A percentile compares a stretch with the other conserved stretches of the same genome.
phyloP scores from a whole-genome alignment of 2,888 invertebrate species.

The Morpho helenor region DNA sequence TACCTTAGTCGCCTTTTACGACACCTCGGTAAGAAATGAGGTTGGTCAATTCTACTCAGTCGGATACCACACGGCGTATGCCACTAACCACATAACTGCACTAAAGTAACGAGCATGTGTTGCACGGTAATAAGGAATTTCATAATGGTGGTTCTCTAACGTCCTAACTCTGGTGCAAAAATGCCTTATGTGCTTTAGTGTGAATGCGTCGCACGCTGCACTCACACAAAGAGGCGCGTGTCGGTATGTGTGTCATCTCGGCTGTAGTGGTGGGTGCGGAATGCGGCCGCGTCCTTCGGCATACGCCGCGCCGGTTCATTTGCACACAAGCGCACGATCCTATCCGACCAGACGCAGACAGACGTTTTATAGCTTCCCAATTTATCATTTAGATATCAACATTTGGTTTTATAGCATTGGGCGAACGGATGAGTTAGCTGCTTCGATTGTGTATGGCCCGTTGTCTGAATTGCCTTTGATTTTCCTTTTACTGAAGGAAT shows the following conservation, averaged over 20 bases:
- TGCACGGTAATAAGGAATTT: conserved; percentile 58
- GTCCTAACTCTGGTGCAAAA: conserved; percentile 48
- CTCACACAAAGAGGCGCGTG: conserved; percentile 47
- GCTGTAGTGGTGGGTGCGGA: conserved; percentile 63
- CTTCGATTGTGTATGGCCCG: conserved; percentile 16
- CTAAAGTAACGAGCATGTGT: conserved; percentile 46
- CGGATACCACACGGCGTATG: too few relatives aligned
- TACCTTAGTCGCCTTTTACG: too few relatives aligned
- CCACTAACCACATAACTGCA: conserved; percentile 17
- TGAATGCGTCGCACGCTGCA: conserved; percentile 40
- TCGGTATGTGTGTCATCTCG: conserved; percentile 68
- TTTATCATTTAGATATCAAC: conserved; percentile 52
- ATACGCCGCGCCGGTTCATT: conserved; percentile 68
- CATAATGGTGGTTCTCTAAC: conserved; percentile 51
- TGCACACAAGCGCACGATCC: conserved; percentile 64
- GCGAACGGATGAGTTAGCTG: conserved; percentile 14
- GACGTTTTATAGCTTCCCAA: conserved; percentile 63
- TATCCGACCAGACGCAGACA: conserved; percentile 45
- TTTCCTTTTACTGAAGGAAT: conserved; percentile 10
- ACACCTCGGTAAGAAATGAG: too few relatives aligned
- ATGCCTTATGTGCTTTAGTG: conserved; percentile 48
- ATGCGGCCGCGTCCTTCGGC: conserved; percentile 78
- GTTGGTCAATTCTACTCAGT: too few relatives aligned
- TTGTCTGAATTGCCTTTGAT: conserved; percentile 16
- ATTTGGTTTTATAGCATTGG: conserved; percentile 23